Base-by-base conservation (phyloP, 2,888 invertebrate species). In the Drosophila kuntzei region DNA sequence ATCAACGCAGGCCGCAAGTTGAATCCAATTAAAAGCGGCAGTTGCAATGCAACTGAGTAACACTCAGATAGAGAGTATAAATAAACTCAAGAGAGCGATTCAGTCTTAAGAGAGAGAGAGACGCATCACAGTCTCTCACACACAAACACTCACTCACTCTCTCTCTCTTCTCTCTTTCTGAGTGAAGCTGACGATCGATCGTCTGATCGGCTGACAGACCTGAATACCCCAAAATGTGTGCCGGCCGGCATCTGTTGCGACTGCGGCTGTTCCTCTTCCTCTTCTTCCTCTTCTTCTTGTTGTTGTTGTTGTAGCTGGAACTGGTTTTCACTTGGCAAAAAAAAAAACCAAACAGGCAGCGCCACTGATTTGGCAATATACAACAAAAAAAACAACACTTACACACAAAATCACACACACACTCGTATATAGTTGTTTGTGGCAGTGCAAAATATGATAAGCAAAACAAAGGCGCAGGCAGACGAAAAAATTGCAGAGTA, bases 171-270 rank as follows among this genome's bases (percentile, higher is more conserved):
- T 27, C 20, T 44, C 25, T 39, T 44, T 22, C 43, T 58, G 39
- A 50, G 51, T 50, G 27, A 25, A 47, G 16, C 36, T 51, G 51
- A 57, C 66, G 46, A 47, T 77, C 61, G 59, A 78, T 67, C 51
- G 65, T 66, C 61, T 62, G 78, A 78, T 76, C 78, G 71, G 22
- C 81, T 62, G 75, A 65, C 55, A 50, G 78, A 83, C 66, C 57
- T 70, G 81, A 83, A 78, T 75, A 50, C 18, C 34, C 63, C 50
- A 62, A 79, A 71, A 72, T 77, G 76, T 78, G 67, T 80, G 87
- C 87, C 87, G 87, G 87, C 87, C 87, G 87, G 89, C 87, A 88
- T 88, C 88, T 89, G 83, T 58, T 49, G 71, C 41, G n/a, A 34
- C 32, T 29, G 25, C 16, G 36, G 43, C 36, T 68, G 49, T 34